phyloP scores from a whole-genome alignment of 2,797 vertebrate genomes.

The Oreochromis mossambicus region DNA sequence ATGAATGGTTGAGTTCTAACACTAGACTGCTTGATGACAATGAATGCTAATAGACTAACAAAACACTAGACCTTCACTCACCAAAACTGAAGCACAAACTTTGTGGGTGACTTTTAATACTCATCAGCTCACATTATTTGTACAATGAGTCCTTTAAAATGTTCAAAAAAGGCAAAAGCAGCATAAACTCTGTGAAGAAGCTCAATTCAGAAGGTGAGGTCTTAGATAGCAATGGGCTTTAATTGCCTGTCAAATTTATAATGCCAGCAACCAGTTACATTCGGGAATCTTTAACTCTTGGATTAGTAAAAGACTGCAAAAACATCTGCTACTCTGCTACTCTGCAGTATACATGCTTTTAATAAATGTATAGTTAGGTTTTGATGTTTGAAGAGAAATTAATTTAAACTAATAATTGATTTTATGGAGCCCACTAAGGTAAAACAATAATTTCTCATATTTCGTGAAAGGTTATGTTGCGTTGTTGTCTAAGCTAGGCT shows the following conservation, averaged over 20 bases:
- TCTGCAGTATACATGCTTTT: neutral
- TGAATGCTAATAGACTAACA: neutral
- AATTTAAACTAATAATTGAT: neutral
- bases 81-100: neutral
- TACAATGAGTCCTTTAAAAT: neutral
- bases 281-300: neutral
- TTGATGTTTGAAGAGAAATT: neutral
- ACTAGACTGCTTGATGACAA: neutral
- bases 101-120: neutral
- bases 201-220: neutral
- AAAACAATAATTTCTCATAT: neutral
- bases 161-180: neutral
- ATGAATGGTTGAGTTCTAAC: neutral
- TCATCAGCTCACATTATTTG: neutral
- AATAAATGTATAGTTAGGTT: neutral
- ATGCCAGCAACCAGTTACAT: neutral
- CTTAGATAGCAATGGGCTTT: neutral
- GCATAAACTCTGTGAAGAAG: neutral
- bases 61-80: neutral
- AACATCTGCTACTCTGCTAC: neutral
- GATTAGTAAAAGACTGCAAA: neutral
- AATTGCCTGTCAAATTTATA: neutral
- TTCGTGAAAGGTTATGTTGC: neutral
- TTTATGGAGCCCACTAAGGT: neutral
- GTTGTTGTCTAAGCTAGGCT: neutral